Base-by-base conservation (phyloP, 2,113 vertebrate genomes). In the Semicossyphus pulcher region DNA sequence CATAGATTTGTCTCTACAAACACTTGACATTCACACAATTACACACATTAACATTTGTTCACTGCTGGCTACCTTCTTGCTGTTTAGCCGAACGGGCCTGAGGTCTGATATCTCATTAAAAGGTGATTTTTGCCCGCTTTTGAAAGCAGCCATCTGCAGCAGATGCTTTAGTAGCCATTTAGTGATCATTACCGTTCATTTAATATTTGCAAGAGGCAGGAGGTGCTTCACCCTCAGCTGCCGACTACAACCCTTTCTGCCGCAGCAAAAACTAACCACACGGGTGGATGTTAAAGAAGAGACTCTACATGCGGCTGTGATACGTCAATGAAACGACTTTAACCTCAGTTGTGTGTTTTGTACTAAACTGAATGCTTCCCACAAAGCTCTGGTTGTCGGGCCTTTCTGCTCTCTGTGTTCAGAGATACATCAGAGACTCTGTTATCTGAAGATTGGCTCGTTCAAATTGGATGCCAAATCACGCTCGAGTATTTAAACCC, bases 131-230 rank as follows among this genome's bases (percentile, higher is more conserved):
- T 0, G 1, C 15, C 16, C 28, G 21, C 4, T 53, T 53, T 81
- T 61, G 56, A 45, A 11, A 7, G 36, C 49, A 28, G 62, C 74
- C 72, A 26, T 44, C 26, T 59, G 32, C n/a, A 20, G 41, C 62
- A 48, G 56, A 28, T 32, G 51, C 18, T 74, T 75, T 21, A 21
- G 28, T 10, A 25, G 54, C 20, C 16, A 36, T 12, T 34, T n/a
- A 21, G 18, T n/a, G 41, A 44, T 73, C 68, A 72, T 86, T 68
- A 75, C 70, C 72, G 78, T 83, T 88, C 54, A 63, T 63, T 75
- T 77, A 20, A 28, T 67, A 49, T 74, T 51, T 78, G 67, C 18
- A 44, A 34, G 21, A 51, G 58, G 58, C 49, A 59, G 49, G 39
- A 44, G 28, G 21, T 10, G 25, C 57, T 5, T 80, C 32, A 3